Conservation (phyloP, 2,797 vertebrate genomes). For the Eupleurogrammus muticus region DNA sequence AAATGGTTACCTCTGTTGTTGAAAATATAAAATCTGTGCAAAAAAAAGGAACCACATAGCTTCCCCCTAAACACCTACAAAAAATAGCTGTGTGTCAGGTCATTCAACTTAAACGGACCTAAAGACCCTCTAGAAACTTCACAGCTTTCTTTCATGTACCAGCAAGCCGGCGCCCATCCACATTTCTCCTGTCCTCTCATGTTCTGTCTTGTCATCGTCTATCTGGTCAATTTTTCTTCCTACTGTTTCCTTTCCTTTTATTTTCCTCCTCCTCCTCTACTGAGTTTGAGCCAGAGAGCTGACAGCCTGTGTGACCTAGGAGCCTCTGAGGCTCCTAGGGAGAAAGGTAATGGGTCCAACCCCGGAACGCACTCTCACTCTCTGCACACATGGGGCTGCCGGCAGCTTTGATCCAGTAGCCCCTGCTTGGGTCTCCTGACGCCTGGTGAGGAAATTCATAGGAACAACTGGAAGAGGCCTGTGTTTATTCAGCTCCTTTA, state of each 20-base stretch:
- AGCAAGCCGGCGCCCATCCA: constrained; percentile 15
- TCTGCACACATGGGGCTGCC: constrained; percentile 73
- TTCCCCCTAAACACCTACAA: background rate
- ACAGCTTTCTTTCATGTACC: constrained; percentile 21
- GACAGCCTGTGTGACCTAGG: constrained; percentile 79
- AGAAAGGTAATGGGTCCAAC: constrained; percentile 82
- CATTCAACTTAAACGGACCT: constrained; percentile 17
- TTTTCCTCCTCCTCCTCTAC: constrained; percentile 48
- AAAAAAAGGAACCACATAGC: constrained; percentile 3
- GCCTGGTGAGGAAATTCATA: constrained; percentile 87
- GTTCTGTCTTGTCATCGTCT: constrained; percentile 30
- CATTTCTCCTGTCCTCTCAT: constrained; percentile 26
- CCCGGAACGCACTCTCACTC: constrained; percentile 77
- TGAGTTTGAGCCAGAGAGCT: constrained; percentile 72
- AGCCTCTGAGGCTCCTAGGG: constrained; percentile 73
- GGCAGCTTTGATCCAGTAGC: constrained; percentile 85
- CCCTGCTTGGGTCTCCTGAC: constrained; percentile 83
- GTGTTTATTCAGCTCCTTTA: constrained; percentile 90
- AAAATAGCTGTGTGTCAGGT: background rate
- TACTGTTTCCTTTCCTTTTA: background rate
- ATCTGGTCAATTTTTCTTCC: constrained; percentile 22
- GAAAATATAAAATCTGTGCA: background rate
- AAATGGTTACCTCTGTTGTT: constrained; percentile 4
- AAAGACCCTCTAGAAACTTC: constrained; percentile 13
- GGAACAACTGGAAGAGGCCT: constrained; percentile 89